Evolutionary conservation across 2,113 vertebrate genomes (phyloP), one percentile per base, ranked within the genome.

Genomic region (Gallinago media): DNA sequence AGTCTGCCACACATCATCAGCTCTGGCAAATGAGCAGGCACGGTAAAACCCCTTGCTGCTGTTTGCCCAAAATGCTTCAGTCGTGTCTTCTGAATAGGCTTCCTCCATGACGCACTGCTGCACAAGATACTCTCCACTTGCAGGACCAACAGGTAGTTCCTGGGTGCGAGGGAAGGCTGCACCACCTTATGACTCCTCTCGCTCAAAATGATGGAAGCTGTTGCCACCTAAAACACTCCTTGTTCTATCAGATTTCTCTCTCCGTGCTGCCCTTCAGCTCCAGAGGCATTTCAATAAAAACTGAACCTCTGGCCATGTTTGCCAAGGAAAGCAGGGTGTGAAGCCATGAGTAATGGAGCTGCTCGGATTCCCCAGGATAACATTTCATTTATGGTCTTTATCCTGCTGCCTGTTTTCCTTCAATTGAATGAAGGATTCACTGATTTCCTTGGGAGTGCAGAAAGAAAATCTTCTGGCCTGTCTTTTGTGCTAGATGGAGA

Each of bases 331-430:
- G 52, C 36, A 68, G 20, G 15, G 29, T 93, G 23, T 50, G 76
- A 85, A 89, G 22, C 54, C 52, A 54, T 44, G 36, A 93, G 82
- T 76, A 91, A 88, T 52, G 85, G 52, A 78, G 9, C 34, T 65
- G 20, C 52, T 84, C 17, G n/a, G 6, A 22, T 85, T 84, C 81
- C 27, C 12, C 44, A 58, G 54, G 40, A 36, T 66, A 91, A 47
- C 49, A 19, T 78, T 94, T 95, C 23, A 38, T 73, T 82, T 80
- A 32, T 5, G 2, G 21, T 82, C 49, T 90, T 95, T 54, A 83
- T 82, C 25, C 26, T 85, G 32, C 54, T 65, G 38, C 49, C 23
- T 70, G 25, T 59, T 87, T 89, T 85, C 56, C 84, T 94, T 78
- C 42, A 71, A 3, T 12, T 75, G 61, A 91, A 72, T 68, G 38